Evolutionary conservation across 1,140 invertebrate species (phyloP).

Genomic region (Caenorhabditis brenneri): DNA sequence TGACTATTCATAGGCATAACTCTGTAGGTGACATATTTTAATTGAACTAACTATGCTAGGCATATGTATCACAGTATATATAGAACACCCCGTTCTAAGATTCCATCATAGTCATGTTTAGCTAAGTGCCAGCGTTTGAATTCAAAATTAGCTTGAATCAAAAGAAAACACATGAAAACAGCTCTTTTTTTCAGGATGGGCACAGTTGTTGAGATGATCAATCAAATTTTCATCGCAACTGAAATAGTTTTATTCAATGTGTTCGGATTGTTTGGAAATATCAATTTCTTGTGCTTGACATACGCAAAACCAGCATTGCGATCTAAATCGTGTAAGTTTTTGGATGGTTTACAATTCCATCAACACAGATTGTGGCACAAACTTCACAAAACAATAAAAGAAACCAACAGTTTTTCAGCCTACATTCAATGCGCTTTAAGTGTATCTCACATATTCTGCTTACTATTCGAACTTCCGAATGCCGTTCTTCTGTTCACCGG

Average conservation of each 20-base stretch:
- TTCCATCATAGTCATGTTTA: too few relatives aligned
- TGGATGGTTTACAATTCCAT: not conserved
- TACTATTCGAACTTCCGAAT: constrained; percentile 4
- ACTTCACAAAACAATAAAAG: too few relatives aligned
- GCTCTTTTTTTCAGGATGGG: not conserved
- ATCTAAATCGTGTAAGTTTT: constrained; percentile 15
- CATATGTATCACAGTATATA: too few relatives aligned
- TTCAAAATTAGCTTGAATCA: too few relatives aligned
- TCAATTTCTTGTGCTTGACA: not conserved
- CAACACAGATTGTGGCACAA: too few relatives aligned
- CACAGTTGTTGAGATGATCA: not conserved
- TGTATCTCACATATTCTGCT: not conserved
- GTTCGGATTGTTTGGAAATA: constrained; percentile 13
- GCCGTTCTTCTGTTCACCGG: not conserved
- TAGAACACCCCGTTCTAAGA: too few relatives aligned
- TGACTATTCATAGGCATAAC: too few relatives aligned
- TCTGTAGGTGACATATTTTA: too few relatives aligned
- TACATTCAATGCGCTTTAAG: constrained; percentile 32
- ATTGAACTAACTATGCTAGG: too few relatives aligned
- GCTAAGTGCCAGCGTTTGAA: too few relatives aligned
- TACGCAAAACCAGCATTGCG: not conserved
- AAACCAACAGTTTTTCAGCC: not conserved
- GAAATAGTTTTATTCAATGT: constrained; percentile 22
- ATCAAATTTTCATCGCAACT: constrained; percentile 5
- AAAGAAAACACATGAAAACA: not conserved